Evolutionary conservation across 2,113 vertebrate genomes (phyloP).

Genomic region (Desmodus rotundus): DNA sequence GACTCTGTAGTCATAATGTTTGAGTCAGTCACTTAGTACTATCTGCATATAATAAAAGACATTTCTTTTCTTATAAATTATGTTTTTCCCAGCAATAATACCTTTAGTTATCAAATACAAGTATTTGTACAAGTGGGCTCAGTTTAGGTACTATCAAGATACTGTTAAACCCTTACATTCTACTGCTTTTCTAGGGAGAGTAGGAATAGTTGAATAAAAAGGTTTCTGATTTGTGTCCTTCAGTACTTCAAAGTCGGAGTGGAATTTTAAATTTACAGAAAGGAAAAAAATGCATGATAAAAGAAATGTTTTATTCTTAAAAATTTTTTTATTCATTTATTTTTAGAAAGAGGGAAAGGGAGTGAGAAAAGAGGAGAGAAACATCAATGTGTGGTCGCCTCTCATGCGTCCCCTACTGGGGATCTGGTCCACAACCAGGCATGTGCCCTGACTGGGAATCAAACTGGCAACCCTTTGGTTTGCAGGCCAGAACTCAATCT

Average conservation of each 20-base stretch:
- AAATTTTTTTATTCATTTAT: no score
- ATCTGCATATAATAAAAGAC: neutral
- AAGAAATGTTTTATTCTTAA: neutral
- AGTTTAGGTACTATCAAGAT: neutral
- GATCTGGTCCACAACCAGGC: no score
- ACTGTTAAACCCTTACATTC: neutral
- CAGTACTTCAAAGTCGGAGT: neutral
- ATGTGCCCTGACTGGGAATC: no score
- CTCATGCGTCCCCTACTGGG: no score
- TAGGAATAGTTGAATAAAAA: conserved; percentile 26
- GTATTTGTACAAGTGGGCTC: neutral
- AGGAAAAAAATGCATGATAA: neutral
- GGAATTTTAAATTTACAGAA: neutral
- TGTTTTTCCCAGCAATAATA: conserved; percentile 4
- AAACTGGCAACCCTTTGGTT: no score
- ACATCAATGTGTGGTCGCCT: no score
- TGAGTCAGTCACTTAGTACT: neutral
- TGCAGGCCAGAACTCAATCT: no score
- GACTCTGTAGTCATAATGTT: neutral
- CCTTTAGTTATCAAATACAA: conserved; percentile 14
- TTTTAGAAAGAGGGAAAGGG: no score
- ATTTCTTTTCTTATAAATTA: neutral
- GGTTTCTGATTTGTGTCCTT: neutral
- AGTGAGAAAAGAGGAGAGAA: no score
- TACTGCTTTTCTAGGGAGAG: neutral